Evolutionary conservation across 1,140 invertebrate species (phyloP), one percentile per base, ranked within the genome.

Genomic region (Danaus plexippus): DNA sequence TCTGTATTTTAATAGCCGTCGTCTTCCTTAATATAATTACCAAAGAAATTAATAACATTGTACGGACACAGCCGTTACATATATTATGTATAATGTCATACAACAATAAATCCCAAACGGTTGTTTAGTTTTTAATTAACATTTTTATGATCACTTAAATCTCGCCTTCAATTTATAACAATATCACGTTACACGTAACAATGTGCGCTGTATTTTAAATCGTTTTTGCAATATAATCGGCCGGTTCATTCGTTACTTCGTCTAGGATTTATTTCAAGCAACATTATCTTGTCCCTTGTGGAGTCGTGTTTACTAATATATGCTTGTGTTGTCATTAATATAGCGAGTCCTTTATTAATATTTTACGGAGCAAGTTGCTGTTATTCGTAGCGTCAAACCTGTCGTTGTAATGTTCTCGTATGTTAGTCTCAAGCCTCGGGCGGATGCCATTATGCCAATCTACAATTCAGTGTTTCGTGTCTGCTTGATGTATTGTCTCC

Each of bases 191-290:
- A 66, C 69, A 60, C 49, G 52, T 71, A 75, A 83, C 75, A 78
- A 73, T 72, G 67, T 71, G 62, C 64, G 63, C 64, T 63, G 76
- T 83, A 71, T 77, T 71, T 80, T 73, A 72, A 71, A 74, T 47
- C 64, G 68, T 80, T 80, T 79, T 79, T 76, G 77, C 73, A 78
- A 82, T 82, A 80, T 82, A 73, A 82, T 76, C 73, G 62, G 65
- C 60, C 54, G 59, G 68, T 67, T 67, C 79, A 82, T 85, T 82
- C 80, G 75, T 85, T 80, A 73, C 66, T 57, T 62, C 63, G 64
- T 76, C 71, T 72, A 73, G 72, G 74, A 81, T 82, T 82, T 81
- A 82, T 81, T 73, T 69, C 71, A 66, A 61, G 76, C 64, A 78
- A 82, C 77, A 80, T 79, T 80, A 80, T 80, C 73, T 79, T 66